Evolutionary conservation across 2,888 invertebrate genomes (phyloP).

Genomic region (Slavum lentiscoides): DNA sequence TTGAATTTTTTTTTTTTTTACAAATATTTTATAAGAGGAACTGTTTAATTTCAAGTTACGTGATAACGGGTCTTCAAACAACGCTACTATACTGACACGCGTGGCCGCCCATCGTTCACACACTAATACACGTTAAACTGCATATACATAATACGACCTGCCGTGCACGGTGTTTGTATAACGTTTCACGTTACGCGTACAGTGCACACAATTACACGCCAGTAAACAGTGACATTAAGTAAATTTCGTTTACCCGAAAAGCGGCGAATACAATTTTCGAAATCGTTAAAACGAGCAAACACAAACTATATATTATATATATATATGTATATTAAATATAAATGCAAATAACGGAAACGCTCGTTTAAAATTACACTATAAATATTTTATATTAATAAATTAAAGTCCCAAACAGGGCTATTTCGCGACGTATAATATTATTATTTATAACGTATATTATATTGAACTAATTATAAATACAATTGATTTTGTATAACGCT

Average conservation of each 20-base stretch:
- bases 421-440: no score
- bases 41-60: conserved; percentile 15
- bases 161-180: neutral
- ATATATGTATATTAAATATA: no score
- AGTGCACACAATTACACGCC: no score
- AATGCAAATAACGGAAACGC: no score
- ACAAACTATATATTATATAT: no score
- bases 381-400: no score
- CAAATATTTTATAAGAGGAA: neutral
- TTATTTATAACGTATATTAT: no score
- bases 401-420: no score
- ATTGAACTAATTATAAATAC: no score
- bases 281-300: conserved; percentile 8
- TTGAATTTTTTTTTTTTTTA: neutral
- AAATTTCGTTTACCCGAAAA: conserved; percentile 31
- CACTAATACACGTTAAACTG: neutral
- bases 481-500: no score
- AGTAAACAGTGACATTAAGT: conserved; percentile 28
- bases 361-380: no score
- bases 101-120: neutral
- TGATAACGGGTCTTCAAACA: conserved; percentile 21
- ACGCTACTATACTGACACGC: no score
- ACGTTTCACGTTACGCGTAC: neutral
- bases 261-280: neutral
- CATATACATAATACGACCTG: neutral